Evolutionary conservation across 1,140 invertebrate species (phyloP).

Genomic region (Ceratina australensis): DNA sequence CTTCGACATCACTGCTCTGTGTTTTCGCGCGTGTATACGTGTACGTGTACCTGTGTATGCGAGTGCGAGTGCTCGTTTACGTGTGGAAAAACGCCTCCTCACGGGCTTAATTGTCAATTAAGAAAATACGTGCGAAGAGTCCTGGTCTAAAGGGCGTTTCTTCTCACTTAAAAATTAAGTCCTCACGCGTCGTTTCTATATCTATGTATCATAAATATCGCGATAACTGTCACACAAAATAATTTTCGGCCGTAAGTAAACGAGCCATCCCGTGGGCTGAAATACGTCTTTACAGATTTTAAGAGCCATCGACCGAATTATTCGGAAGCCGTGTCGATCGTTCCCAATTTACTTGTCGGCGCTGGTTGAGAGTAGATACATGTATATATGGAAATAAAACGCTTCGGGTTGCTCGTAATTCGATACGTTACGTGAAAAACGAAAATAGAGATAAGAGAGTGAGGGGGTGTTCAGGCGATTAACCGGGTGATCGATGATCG

Average conservation of each 20-base stretch:
- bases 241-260: not conserved
- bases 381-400: not conserved
- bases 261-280: no score
- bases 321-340: no score
- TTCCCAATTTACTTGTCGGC: no score
- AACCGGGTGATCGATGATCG: conserved; percentile 64
- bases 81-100: conserved; percentile 22
- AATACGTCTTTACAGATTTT: no score
- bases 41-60: conserved; percentile 29
- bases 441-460: conserved; percentile 37
- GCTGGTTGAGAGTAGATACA: no score
- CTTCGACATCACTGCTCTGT: conserved; percentile 39
- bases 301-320: no score
- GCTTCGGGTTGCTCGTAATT: not conserved
- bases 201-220: not conserved
- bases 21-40: conserved; percentile 4
- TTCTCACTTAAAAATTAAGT: conserved; percentile 30
- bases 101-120: conserved; percentile 24
- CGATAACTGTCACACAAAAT: not conserved
- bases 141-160: conserved; percentile 30
- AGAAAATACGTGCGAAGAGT: conserved; percentile 18
- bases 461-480: conserved; percentile 25
- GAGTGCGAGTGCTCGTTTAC: conserved; percentile 15
- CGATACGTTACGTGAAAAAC: conserved; percentile 25
- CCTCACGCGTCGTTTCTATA: not conserved